These are phyloP conservation scores for Rhopalosiphum maidis DNA, from an alignment of 1,140 invertebrate genomes.

Conservation along the genomic window DNA sequence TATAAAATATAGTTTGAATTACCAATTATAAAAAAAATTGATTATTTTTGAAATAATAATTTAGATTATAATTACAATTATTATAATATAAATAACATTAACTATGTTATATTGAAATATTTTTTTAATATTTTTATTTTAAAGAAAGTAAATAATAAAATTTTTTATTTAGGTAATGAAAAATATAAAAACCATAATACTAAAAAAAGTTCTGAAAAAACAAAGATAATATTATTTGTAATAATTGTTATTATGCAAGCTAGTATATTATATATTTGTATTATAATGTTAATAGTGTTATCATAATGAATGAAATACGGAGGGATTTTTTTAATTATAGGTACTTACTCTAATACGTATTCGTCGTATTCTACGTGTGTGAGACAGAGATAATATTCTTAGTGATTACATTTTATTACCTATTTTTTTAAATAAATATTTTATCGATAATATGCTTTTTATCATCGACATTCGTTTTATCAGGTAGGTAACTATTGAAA, in stretches of 20 bases:
- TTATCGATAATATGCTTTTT: background rate
- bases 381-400: background rate
- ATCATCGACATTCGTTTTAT: background rate
- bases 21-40: background rate
- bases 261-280: too few relatives aligned
- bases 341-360: background rate
- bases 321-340: background rate
- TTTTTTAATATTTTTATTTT: background rate
- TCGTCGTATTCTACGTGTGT: background rate
- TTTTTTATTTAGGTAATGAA: background rate
- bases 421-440: background rate
- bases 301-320: background rate
- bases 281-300: background rate
- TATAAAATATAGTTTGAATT: background rate
- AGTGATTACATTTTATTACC: background rate
- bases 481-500: background rate
- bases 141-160: background rate
- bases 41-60: background rate
- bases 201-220: background rate
- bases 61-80: background rate
- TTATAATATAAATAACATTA: background rate
- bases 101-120: background rate
- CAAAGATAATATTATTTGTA: background rate
- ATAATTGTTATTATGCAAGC: background rate
- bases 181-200: background rate